Percentiles rank a stretch among this genome's conserved stretches.
Evolutionary conservation across 1,140 invertebrate genomes (phyloP).

Genomic region (Tachypleus tridentatus): DNA sequence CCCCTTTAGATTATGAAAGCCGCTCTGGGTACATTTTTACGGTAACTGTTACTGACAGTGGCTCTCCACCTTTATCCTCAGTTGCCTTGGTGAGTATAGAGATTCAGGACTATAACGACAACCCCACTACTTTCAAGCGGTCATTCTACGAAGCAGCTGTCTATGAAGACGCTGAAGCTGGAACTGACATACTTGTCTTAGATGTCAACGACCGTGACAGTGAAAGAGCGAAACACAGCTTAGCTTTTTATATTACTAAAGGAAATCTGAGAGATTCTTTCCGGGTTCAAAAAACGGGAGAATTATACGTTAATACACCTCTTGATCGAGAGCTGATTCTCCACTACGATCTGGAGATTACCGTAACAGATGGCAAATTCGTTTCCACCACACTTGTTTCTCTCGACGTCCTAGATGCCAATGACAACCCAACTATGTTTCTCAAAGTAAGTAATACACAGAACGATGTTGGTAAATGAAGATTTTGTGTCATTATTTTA

Average conservation of each 20-base stretch:
- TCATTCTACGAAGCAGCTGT: conserved; percentile 52
- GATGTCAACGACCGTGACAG: conserved; percentile 24
- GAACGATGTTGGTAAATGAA: no score
- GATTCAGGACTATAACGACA: conserved; percentile 89
- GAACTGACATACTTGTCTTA: conserved; percentile 59
- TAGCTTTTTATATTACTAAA: conserved; percentile 21
- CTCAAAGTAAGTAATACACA: conserved; percentile 12
- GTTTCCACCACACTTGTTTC: conserved; percentile 53
- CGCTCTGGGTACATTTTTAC: conserved; percentile 90
- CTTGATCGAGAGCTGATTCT: conserved; percentile 35
- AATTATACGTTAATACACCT: conserved; percentile 32
- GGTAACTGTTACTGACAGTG: conserved; percentile 87
- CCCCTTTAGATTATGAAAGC: conserved; percentile 72
- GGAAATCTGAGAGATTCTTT: conserved; percentile 28
- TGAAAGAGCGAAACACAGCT: conserved; percentile 11
- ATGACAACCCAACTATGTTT: conserved; percentile 63
- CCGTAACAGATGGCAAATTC: conserved; percentile 74
- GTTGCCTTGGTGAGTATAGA: conserved; percentile 90
- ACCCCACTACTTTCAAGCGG: conserved; percentile 60
- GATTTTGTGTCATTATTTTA: no score
- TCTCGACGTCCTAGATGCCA: conserved; percentile 64
- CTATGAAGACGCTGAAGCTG: conserved; percentile 57
- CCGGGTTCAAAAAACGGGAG: conserved; percentile 29
- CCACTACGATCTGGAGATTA: conserved; percentile 54
- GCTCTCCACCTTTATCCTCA: conserved; percentile 78